Evolutionary conservation across 2,797 vertebrate species (phyloP), one percentile per base, ranked within the genome.

Genomic region (Podargus strigoides): DNA sequence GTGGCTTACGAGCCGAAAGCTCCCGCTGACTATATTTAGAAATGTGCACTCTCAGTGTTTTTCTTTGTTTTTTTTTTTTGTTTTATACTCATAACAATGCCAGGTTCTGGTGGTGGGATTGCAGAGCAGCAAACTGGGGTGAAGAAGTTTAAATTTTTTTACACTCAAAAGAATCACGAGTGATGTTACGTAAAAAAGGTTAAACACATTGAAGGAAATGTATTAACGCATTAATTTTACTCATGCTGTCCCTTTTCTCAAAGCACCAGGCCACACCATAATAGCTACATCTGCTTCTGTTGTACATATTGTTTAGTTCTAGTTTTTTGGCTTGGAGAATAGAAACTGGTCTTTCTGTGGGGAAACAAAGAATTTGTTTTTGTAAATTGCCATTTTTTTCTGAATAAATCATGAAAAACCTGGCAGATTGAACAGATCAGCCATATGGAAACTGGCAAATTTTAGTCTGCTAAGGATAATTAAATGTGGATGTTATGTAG

Each of bases 291-390:
- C 94, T 97, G 94, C 94, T 96, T 94, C 95, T 97, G 88, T 94
- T 92, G 85, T 87, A 90, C 81, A 75, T 89, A 94, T 91, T 94
- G 89, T 96, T 96, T 93, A 88, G 91, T 77, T 91, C 93, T 53
- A 66, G 34, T 14, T 91, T 93, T 92, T 94, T 95, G 90, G 84
- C 95, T 75, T 84, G 27, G 53, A 94, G 86, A 94, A 89, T 93
- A 97, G 94, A 83, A 96, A 95, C 83, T 85, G 89, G 88, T 81
- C 90, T 93, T 96, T 95, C 92, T 96, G 93, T 91, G 95, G 86
- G 84, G 89, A 97, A 96, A 96, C 86, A 94, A 96, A 96, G 93
- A 95, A 95, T 90, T 94, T 96, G 88, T 92, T 97, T 95, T 95
- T 84, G 90, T 95, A 97, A 95, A 96, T 96, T 93, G 66, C 77